Evolutionary conservation across 2,113 vertebrate species (phyloP).

Genomic region (Brienomyrus brachyistius): DNA sequence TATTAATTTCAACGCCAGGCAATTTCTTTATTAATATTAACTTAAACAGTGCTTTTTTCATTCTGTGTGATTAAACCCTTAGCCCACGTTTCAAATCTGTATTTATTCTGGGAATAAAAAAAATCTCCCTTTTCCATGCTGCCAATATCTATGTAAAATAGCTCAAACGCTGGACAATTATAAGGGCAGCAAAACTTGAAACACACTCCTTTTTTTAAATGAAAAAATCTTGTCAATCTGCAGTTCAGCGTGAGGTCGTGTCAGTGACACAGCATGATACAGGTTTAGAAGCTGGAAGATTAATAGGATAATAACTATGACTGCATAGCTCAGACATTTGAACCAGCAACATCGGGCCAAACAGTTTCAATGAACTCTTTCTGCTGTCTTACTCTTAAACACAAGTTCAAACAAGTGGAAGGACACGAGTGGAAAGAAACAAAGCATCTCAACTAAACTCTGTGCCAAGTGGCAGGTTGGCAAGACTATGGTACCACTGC

Average conservation of each 20-base stretch:
- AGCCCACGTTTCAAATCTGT: not conserved
- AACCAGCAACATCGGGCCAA: constrained; percentile 50
- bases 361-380: constrained; percentile 43
- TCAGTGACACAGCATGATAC: constrained; percentile 35
- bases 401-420: constrained; percentile 57
- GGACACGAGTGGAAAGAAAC: constrained; percentile 40
- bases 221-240: constrained; percentile 29
- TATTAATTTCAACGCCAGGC: not conserved
- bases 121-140: constrained; percentile 9
- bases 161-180: constrained; percentile 21
- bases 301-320: constrained; percentile 52
- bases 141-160: constrained; percentile 16
- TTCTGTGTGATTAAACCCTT: not conserved
- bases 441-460: constrained; percentile 29
- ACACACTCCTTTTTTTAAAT: constrained; percentile 2
- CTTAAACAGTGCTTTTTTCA: not conserved
- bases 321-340: constrained; percentile 53
- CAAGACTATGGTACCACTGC: constrained; percentile 26
- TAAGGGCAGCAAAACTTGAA: not conserved
- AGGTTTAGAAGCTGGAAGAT: constrained; percentile 47
- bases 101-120: not conserved
- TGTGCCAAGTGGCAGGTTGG: constrained; percentile 38
- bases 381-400: constrained; percentile 46
- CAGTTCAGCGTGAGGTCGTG: constrained; percentile 52
- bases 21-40: not conserved